Evolutionary conservation across 2,888 invertebrate species (phyloP).

Genomic region (Thumatha senex): DNA sequence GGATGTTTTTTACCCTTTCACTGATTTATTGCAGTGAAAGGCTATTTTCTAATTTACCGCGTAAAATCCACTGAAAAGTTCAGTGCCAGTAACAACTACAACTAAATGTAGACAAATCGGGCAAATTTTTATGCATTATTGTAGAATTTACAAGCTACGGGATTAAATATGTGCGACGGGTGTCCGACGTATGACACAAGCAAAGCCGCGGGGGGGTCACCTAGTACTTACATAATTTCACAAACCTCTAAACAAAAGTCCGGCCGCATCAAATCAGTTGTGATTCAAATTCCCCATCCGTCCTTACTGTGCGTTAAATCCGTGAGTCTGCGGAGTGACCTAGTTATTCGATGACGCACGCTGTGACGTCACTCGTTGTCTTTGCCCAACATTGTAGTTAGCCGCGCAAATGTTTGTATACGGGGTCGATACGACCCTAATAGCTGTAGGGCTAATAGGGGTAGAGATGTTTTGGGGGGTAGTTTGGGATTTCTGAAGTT

Average conservation of each 20-base stretch:
- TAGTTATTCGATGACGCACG: constrained; percentile 52
- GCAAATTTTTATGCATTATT: no score
- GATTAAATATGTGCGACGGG: no score
- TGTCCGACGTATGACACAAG: no score
- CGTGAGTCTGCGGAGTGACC: constrained; percentile 35
- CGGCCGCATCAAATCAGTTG: constrained; percentile 28
- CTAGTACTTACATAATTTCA: background rate
- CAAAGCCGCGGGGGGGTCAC: no score
- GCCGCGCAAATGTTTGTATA: constrained; percentile 27
- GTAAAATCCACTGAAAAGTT: no score
- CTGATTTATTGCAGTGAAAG: no score
- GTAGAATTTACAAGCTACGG: no score
- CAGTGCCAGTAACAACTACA: no score
- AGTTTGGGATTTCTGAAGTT: background rate
- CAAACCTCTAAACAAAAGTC: background rate
- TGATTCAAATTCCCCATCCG: constrained; percentile 28
- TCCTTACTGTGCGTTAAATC: constrained; percentile 7
- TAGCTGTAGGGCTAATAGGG: constrained; percentile 6
- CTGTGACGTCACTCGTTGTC: constrained; percentile 48
- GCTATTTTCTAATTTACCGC: no score
- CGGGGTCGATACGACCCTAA: constrained; percentile 15
- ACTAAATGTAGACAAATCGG: no score
- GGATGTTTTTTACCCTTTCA: no score
- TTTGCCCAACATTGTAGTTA: constrained; percentile 31
- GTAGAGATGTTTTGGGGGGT: background rate